These are phyloP conservation scores for Thymelicus sylvestris DNA, from an alignment of 2,888 invertebrate species.

Conservation along the genomic window DNA sequence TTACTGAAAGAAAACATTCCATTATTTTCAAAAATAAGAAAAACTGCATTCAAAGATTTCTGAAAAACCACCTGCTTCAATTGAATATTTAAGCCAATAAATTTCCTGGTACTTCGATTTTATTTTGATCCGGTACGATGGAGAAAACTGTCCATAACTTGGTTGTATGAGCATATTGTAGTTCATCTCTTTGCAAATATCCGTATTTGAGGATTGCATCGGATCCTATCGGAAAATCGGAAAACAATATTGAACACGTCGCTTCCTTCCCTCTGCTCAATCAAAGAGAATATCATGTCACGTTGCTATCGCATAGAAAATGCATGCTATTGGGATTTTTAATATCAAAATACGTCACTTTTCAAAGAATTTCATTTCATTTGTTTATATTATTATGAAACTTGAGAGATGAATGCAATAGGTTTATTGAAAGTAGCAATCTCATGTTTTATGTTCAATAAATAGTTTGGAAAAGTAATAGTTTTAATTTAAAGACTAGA, in stretches of 20 bases:
- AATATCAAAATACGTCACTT: background rate
- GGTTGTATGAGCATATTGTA: background rate
- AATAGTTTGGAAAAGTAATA: too few species aligned
- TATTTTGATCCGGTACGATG: background rate
- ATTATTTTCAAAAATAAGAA: too few species aligned
- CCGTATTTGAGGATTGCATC: slow-evolving; percentile 4
- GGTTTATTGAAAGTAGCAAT: too few species aligned
- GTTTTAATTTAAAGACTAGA: too few species aligned
- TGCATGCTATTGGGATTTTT: background rate
- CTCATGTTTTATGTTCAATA: too few species aligned
- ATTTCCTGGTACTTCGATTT: background rate
- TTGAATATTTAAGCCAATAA: background rate
- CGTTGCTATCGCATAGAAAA: background rate
- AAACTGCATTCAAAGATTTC: too few species aligned
- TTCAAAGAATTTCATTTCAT: background rate
- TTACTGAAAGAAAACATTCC: too few species aligned
- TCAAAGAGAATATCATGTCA: background rate
- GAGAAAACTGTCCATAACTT: background rate
- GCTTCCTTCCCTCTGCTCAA: background rate
- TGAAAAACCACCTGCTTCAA: too few species aligned
- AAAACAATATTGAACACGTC: slow-evolving; percentile 20
- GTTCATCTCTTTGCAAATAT: slow-evolving; percentile 6
- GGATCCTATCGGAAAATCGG: slow-evolving; percentile 7
- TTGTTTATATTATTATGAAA: background rate
- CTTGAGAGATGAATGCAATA: too few species aligned